Evolutionary conservation across 2,888 invertebrate genomes (phyloP), one percentile per base, ranked within the genome.

Genomic region (Drosophila maculinotata): DNA sequence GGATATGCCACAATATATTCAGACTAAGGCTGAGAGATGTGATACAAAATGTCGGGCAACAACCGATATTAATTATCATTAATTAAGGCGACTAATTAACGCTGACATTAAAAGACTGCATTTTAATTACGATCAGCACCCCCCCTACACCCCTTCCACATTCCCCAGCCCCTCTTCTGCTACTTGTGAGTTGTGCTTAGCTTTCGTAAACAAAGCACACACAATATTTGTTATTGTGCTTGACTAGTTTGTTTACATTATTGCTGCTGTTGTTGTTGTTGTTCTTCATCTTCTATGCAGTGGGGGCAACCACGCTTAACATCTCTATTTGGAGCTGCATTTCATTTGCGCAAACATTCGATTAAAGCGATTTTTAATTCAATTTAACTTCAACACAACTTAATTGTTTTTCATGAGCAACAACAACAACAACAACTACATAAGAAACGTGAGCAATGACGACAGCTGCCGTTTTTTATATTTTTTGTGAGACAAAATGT

Each of bases 11-110:
- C 8, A 12, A 28, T 3, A 17, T 3, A 45, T 14, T 39, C n/a
- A 10, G 38, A 23, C 10, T 20, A 25, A 35, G 17, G 20, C 62
- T 59, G 60, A 60, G 39, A 54, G 28, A 74, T 76, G 66, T 52
- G 72, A 51, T 57, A 74, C 66, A 69, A 59, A 59, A 73, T 75
- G 75, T 75, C 73, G 66, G 66, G 60, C 78, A 78, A 83, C 73
- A 79, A 71, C 73, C 87, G 49, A 87, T 82, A 85, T 87, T 87
- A 85, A 83, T 85, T 87, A 84, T 84, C 83, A 82, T 83, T 83
- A 83, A 87, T 83, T 83, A 85, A 87, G 58, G 49, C 79, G 76
- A 85, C 83, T 83, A 83, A 83, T 83, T 87, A 83, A 79, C 87
- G 85, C 82, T 87, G 83, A 83, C 83, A 87, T 82, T 79, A 83